Evolutionary conservation across 2,797 vertebrate genomes (phyloP).

Genomic region (Gobio occitaniae): DNA sequence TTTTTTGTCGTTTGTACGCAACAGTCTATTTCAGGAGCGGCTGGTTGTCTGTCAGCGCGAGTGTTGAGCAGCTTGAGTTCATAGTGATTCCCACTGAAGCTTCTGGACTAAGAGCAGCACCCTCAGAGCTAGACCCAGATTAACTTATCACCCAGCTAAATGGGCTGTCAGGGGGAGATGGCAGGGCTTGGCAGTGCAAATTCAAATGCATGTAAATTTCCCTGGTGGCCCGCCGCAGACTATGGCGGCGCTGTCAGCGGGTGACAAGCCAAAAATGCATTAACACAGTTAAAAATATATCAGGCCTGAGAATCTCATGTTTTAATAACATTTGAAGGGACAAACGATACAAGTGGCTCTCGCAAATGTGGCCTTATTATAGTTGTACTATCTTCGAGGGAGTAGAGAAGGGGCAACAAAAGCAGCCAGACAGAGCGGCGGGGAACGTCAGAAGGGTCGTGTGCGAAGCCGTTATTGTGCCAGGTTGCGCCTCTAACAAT

Average conservation of each 20-base stretch:
- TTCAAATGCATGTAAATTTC: conserved; percentile 94
- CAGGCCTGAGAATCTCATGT: conserved; percentile 81
- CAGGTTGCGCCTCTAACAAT: conserved; percentile 80
- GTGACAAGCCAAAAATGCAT: conserved; percentile 86
- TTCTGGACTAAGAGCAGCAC: conserved; percentile 82
- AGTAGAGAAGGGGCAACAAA: neutral
- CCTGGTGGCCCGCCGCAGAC: conserved; percentile 84
- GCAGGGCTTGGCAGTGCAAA: conserved; percentile 83
- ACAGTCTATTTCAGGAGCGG: conserved; percentile 39
- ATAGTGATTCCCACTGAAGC: conserved; percentile 71
- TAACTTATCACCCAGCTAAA: conserved; percentile 90
- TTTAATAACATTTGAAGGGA: conserved; percentile 80
- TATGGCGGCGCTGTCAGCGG: conserved; percentile 83
- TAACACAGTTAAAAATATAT: conserved; percentile 87
- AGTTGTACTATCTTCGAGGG: conserved; percentile 57
- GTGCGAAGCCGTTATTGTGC: conserved; percentile 62
- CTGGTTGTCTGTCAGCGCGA: conserved; percentile 21
- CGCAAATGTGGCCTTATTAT: conserved; percentile 73
- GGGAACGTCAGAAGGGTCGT: conserved; percentile 34
- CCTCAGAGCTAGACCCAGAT: conserved; percentile 85
- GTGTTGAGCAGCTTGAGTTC: conserved; percentile 42
- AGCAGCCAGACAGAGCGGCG: neutral
- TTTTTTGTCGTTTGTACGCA: conserved; percentile 16
- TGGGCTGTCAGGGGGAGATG: conserved; percentile 86
- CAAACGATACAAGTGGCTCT: conserved; percentile 74